Evolutionary conservation across 2,113 vertebrate genomes (phyloP), one percentile per base, ranked within the genome.

Genomic region (Cyanoliseus patagonus): DNA sequence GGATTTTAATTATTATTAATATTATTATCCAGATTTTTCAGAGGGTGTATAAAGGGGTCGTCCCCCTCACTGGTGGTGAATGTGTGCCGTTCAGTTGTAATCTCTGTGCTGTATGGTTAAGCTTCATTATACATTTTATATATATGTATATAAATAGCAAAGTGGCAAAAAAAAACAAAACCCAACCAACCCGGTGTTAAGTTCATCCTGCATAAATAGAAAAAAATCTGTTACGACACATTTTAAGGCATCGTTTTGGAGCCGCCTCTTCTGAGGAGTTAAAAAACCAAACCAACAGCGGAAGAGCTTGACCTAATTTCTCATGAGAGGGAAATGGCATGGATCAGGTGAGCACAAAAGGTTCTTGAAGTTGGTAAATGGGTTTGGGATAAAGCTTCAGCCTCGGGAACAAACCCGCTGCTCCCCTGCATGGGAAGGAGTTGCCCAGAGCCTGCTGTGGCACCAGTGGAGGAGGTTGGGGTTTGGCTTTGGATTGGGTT

Each of bases 51-150:
- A 98, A 97, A 97, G 96, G 98, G 97, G 97, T 97, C 96, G 95
- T 98, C 98, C 97, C 98, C 98, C 98, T 98, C 98, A 98, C 98
- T 98, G 98, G 98, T 98, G 98, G 98, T 99, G 98, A 99, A 98
- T 98, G 98, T 99, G 98, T 99, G 98, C 98, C 97, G 98, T 98
- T 98, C 96, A 98, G 95, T 98, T 98, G 98, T 99, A 98, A 98
- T 98, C 98, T 98, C 98, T 98, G 98, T 98, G 99, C 98, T 97
- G 98, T 98, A 98, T 98, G 98, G 98, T 98, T 97, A 98, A 98
- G 98, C 98, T 98, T 98, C 98, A 98, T 98, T 98, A 98, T 98
- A 98, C 98, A 98, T 98, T 98, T 98, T 98, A 97, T 98, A 97
- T 97, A 97, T 97, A 97, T 97, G 97, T 98, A 98, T 97, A 98